Evolutionary conservation across 2,113 vertebrate genomes (phyloP).

Genomic region (Cebidichthys violaceus): DNA sequence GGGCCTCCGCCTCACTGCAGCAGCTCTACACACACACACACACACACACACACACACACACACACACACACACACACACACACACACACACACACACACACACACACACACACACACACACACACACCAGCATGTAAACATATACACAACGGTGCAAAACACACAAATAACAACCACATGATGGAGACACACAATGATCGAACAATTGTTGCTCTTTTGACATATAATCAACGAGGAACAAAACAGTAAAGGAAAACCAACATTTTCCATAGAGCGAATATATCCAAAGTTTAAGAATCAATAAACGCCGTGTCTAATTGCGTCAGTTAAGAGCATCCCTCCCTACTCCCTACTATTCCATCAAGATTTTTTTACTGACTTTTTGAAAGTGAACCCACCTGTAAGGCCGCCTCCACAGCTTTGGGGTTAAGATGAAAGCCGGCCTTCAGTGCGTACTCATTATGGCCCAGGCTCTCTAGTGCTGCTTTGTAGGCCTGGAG

Average conservation of each 20-base stretch:
- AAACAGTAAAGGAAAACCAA: background rate
- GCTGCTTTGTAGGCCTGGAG: conserved; percentile 93
- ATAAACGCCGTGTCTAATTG: background rate
- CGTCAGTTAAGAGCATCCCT: background rate
- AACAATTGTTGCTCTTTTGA: background rate
- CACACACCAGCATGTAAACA: too few relatives aligned
- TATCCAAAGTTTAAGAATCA: background rate
- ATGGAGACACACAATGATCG: background rate
- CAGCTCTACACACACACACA: conserved; percentile 86
- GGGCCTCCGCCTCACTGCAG: conserved; percentile 96
- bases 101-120: too few relatives aligned
- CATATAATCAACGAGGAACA: background rate
- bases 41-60: conserved; percentile 9
- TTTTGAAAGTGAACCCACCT: conserved; percentile 83
- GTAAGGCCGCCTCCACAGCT: conserved; percentile 93
- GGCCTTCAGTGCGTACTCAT: conserved; percentile 97
- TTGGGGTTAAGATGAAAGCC: conserved; percentile 98
- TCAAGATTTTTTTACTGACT: background rate
- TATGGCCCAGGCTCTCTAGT: conserved; percentile 95
- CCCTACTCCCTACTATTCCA: background rate
- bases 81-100: too few relatives aligned
- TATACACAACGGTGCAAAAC: too few relatives aligned
- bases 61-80: background rate
- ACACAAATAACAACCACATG: too few relatives aligned
- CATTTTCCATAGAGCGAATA: background rate